A percentile compares a stretch with the other conserved stretches of the same genome.
Evolutionary conservation across 1,140 invertebrate genomes (phyloP).

Genomic region (Bombus confusus): DNA sequence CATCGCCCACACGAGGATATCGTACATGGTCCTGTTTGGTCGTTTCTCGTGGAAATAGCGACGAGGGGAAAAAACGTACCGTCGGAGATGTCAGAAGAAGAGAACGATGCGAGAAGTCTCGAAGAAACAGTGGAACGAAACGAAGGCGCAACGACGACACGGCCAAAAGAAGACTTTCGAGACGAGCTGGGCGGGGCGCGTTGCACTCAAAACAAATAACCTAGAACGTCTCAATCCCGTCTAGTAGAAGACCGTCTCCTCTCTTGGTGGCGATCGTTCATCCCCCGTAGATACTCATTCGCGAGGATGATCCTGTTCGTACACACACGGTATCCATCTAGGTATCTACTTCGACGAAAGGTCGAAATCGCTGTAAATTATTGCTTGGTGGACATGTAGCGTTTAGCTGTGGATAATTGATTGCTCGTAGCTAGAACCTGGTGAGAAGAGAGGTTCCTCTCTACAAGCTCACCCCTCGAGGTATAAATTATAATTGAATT

Average conservation of each 20-base stretch:
- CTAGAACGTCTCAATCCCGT: slow-evolving; percentile 75
- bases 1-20: slow-evolving; percentile 42
- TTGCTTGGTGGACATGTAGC: slow-evolving; percentile 67
- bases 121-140: background rate
- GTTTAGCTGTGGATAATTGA: slow-evolving; percentile 73
- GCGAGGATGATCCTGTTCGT: slow-evolving; percentile 9
- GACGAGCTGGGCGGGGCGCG: slow-evolving; percentile 72
- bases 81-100: slow-evolving; percentile 17
- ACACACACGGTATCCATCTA: background rate
- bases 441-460: slow-evolving; percentile 26
- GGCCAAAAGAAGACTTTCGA: background rate
- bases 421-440: slow-evolving; percentile 61
- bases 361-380: slow-evolving; percentile 74
- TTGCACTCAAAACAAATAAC: slow-evolving; percentile 77
- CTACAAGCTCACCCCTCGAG: slow-evolving; percentile 34
- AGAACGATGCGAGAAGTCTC: background rate
- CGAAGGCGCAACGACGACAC: slow-evolving; percentile 15
- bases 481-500: slow-evolving; percentile 79
- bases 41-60: background rate
- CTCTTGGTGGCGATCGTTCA: slow-evolving; percentile 37
- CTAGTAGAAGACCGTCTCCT: slow-evolving; percentile 59
- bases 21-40: slow-evolving; percentile 18
- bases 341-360: slow-evolving; percentile 49
- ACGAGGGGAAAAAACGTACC: slow-evolving; percentile 37
- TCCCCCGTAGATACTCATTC: slow-evolving; percentile 10